These are phyloP conservation scores for Pollimyrus isidori DNA, from an alignment of 2,113 vertebrate genomes.

Conservation along the genomic window DNA sequence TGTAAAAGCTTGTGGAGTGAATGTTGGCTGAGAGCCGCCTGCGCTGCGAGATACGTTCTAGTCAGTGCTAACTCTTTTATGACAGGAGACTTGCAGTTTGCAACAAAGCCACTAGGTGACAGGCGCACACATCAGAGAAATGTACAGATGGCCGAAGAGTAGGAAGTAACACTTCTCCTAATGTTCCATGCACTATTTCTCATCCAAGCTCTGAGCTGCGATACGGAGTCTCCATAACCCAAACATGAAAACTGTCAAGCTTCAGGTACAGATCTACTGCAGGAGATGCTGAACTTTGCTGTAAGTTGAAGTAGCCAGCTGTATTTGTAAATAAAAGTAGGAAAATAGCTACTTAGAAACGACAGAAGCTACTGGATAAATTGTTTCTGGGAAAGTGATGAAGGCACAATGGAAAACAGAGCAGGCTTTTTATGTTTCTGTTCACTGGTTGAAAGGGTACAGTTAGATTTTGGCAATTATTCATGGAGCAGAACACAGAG, in stretches of 20 bases:
- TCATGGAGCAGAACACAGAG: neutral
- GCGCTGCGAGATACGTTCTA: neutral
- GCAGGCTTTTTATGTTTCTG: neutral
- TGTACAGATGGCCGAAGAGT: neutral
- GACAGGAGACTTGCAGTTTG: neutral
- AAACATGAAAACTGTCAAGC: neutral
- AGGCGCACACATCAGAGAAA: neutral
- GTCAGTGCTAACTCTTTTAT: neutral
- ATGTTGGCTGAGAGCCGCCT: neutral
- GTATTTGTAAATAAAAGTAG: neutral
- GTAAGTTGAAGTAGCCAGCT: neutral
- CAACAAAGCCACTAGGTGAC: neutral
- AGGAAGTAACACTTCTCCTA: neutral
- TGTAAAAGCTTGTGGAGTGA: neutral
- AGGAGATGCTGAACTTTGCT: neutral
- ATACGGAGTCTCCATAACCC: neutral
- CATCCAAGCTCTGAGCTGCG: neutral
- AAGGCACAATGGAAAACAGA: neutral
- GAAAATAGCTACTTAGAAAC: neutral
- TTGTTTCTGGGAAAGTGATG: neutral
- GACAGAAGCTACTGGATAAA: neutral
- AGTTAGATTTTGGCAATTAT: neutral
- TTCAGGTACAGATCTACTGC: neutral
- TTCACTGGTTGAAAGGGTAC: neutral
- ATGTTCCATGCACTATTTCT: neutral